phyloP scores from a whole-genome alignment of 2,888 invertebrate species.

The Augiades crinisus region DNA sequence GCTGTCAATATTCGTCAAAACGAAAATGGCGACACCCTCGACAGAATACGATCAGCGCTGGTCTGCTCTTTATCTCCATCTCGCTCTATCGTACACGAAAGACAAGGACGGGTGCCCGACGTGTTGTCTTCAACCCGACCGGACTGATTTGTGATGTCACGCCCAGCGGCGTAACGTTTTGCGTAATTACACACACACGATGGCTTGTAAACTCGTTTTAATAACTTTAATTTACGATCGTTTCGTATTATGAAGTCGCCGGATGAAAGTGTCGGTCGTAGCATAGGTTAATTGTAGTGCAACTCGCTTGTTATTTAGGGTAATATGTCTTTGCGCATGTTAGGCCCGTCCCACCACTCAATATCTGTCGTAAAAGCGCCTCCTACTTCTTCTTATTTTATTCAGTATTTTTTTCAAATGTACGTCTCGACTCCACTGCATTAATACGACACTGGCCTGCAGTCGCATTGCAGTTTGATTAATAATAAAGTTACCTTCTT shows the following conservation, averaged over 20 bases:
- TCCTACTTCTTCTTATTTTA: slow-evolving; percentile 80
- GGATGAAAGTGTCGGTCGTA: slow-evolving; percentile 65
- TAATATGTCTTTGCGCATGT: slow-evolving; percentile 77
- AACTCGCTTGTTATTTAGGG: slow-evolving; percentile 49
- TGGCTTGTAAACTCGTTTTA: slow-evolving; percentile 75
- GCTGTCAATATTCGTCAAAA: slow-evolving; percentile 89
- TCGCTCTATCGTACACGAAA: slow-evolving; percentile 40
- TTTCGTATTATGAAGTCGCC: slow-evolving; percentile 63
- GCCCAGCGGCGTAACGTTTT: slow-evolving; percentile 81
- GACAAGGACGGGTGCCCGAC: slow-evolving; percentile 55
- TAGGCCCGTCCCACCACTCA: slow-evolving; percentile 80
- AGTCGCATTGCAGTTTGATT: slow-evolving; percentile 78
- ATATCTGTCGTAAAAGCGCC: slow-evolving; percentile 78
- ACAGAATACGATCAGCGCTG: slow-evolving; percentile 77
- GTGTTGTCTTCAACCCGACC: slow-evolving; percentile 72
- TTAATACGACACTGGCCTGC: slow-evolving; percentile 54
- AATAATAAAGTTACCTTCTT: slow-evolving; percentile 54
- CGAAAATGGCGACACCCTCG: slow-evolving; percentile 87
- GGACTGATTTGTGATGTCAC: slow-evolving; percentile 81
- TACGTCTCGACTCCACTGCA: slow-evolving; percentile 69
- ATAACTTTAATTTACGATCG: slow-evolving; percentile 71
- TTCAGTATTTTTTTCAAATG: slow-evolving; percentile 67
- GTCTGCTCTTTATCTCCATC: slow-evolving; percentile 53
- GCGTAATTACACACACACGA: slow-evolving; percentile 76
- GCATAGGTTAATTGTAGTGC: slow-evolving; percentile 60